Percentiles rank a stretch among this genome's conserved stretches.
Evolutionary conservation across 2,888 invertebrate genomes (phyloP).

Genomic region (Eledone cirrhosa): DNA sequence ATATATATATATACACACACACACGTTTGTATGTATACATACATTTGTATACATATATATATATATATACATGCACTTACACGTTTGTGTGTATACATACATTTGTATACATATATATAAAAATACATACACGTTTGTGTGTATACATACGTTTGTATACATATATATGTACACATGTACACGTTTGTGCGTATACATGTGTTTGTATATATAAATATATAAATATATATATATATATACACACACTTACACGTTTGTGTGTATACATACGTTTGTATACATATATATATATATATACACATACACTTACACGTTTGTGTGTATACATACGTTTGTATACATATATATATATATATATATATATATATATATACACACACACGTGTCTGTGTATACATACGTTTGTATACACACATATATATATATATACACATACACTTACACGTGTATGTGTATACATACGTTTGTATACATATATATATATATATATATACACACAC

Average conservation of each 20-base stretch:
- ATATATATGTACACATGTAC: neutral
- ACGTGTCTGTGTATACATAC: no score
- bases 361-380: neutral
- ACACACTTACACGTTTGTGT: neutral
- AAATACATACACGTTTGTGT: no score
- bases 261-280: neutral
- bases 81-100: neutral
- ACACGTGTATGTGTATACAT: neutral
- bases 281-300: neutral
- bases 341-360: neutral
- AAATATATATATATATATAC: neutral
- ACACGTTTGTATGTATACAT: slow-evolving; percentile 5
- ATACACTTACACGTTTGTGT: neutral
- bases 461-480: neutral
- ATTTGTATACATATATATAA: neutral
- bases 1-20: neutral
- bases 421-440: no score
- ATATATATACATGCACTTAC: neutral
- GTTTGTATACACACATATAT: neutral
- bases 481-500: neutral
- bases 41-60: neutral
- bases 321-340: neutral
- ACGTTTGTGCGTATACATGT: neutral
- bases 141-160: neutral
- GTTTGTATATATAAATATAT: neutral